Conservation (phyloP, 2,113 vertebrate species). For the Ptychochromis oligacanthus region DNA sequence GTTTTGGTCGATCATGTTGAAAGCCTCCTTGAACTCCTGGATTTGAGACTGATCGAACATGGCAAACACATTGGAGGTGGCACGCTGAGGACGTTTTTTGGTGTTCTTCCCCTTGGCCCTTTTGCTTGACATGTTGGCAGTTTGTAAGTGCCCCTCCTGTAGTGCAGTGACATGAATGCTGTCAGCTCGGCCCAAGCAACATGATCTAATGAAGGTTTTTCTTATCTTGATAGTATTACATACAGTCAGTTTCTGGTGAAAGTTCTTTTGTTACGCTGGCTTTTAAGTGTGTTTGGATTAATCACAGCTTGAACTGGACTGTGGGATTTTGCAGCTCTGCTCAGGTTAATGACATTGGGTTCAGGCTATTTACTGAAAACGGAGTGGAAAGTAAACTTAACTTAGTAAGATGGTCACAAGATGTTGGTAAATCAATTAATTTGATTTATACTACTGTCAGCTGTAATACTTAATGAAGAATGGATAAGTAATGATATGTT, state of each 20-base stretch:
- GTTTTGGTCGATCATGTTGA: slow-evolving; percentile 97
- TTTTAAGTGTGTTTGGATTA: neutral
- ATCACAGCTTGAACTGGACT: neutral
- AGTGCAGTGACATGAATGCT: neutral
- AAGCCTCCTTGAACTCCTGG: slow-evolving; percentile 95
- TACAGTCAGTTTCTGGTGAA: neutral
- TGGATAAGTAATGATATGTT: too few species aligned
- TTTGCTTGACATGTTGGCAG: slow-evolving; percentile 91
- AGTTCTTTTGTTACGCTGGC: neutral
- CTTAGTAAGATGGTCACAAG: neutral
- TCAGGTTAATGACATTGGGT: neutral
- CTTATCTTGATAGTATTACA: neutral
- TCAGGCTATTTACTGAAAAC: neutral
- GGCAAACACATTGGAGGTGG: slow-evolving; percentile 93
- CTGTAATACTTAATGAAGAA: neutral
- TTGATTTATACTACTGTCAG: neutral
- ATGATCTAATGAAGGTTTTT: neutral
- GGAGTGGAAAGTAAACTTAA: neutral
- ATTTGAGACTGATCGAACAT: slow-evolving; percentile 97
- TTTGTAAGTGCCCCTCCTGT: slow-evolving; percentile 19
- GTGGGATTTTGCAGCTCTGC: too few species aligned
- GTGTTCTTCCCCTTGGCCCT: slow-evolving; percentile 94
- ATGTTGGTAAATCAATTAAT: neutral
- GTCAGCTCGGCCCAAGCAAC: neutral
- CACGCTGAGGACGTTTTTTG: slow-evolving; percentile 94